phyloP scores from a whole-genome alignment of 1,140 invertebrate genomes.

The Macrobrachium rosenbergii region DNA sequence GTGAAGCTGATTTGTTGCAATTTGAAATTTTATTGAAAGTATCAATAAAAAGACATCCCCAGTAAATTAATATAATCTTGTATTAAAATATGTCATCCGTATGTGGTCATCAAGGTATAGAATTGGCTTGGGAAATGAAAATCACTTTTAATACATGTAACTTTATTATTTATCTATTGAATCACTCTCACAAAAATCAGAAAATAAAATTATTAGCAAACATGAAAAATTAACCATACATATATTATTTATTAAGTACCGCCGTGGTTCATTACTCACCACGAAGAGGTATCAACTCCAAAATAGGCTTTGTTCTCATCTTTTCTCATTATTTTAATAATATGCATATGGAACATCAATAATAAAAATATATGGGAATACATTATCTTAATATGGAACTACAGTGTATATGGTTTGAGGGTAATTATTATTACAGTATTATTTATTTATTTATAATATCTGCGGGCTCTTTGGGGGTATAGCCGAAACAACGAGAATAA shows the following conservation, averaged over 20 bases:
- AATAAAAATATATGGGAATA: slow-evolving; percentile 71
- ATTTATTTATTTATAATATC: slow-evolving; percentile 46
- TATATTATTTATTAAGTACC: slow-evolving; percentile 69
- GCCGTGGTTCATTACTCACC: slow-evolving; percentile 66
- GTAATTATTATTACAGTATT: slow-evolving; percentile 66
- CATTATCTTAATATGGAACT: slow-evolving; percentile 70
- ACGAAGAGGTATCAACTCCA: slow-evolving; percentile 70
- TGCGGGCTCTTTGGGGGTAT: slow-evolving; percentile 40
- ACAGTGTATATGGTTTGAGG: slow-evolving; percentile 66
- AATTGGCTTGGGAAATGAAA: no score
- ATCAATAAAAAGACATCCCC: no score
- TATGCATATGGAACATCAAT: slow-evolving; percentile 70
- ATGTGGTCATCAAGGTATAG: no score
- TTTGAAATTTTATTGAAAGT: no score
- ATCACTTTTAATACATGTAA: slow-evolving; percentile 60
- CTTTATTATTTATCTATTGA: slow-evolving; percentile 67
- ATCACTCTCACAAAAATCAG: slow-evolving; percentile 72
- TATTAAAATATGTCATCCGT: no score
- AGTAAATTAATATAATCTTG: no score
- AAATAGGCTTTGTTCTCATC: slow-evolving; percentile 69
- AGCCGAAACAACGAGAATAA: slow-evolving; percentile 21
- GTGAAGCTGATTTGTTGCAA: no score
- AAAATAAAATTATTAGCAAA: slow-evolving; percentile 70
- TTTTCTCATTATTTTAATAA: slow-evolving; percentile 65
- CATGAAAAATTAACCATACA: slow-evolving; percentile 70